A percentile compares a stretch with the other conserved stretches of the same genome.
These are phyloP conservation scores for Oscheius onirici DNA, from an alignment of 2,888 invertebrate genomes.

Conservation along the genomic window DNA sequence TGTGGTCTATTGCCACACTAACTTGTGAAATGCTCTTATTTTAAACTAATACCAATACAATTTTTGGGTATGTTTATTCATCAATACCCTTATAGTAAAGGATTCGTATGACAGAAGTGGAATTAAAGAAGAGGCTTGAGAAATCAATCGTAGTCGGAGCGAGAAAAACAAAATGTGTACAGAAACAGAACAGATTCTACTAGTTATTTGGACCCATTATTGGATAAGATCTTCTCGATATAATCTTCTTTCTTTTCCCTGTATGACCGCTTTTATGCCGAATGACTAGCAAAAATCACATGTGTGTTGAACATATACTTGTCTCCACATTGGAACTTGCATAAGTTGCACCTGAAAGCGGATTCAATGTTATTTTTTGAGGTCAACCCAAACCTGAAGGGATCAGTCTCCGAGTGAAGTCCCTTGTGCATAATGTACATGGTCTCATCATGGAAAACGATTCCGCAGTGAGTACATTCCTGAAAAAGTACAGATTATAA, in stretches of 20 bases:
- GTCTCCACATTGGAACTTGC: conserved; percentile 91
- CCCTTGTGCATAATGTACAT: conserved; percentile 96
- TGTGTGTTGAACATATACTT: conserved; percentile 97
- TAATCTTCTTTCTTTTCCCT: not conserved
- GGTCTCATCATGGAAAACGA: conserved; percentile 93
- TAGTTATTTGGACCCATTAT: conserved; percentile 22
- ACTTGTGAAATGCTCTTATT: too few relatives aligned
- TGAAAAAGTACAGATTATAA: conserved; percentile 15
- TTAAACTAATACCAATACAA: too few relatives aligned
- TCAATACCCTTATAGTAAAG: conserved; percentile 26
- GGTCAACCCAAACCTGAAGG: conserved; percentile 86
- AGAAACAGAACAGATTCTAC: conserved; percentile 4
- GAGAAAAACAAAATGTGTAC: conserved; percentile 25
- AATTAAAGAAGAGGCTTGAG: conserved; percentile 29
- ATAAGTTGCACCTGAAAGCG: conserved; percentile 82
- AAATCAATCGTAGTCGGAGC: not conserved
- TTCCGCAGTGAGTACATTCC: conserved; percentile 87
- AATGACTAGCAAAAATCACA: conserved; percentile 79
- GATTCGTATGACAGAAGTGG: conserved; percentile 27
- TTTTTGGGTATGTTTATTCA: not conserved
- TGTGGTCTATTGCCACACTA: too few relatives aligned
- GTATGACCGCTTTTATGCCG: conserved; percentile 6
- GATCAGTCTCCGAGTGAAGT: conserved; percentile 91
- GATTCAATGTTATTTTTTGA: too few relatives aligned
- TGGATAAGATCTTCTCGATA: conserved; percentile 27